Conservation (phyloP, 2,797 vertebrate species). For the Trichosurus vulpecula region DNA sequence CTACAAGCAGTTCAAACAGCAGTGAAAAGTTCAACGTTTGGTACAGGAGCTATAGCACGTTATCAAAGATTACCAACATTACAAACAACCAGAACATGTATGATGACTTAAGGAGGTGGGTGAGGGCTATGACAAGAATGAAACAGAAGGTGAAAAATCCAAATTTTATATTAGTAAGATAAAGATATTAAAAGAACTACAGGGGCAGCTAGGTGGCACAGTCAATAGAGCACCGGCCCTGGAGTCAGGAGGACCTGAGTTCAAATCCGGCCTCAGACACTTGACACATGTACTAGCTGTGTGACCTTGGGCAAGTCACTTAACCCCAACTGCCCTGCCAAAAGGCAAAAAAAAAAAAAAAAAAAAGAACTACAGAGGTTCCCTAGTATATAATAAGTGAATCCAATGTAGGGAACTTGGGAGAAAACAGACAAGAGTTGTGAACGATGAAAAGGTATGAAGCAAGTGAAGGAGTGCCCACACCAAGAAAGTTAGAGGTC, state of each 20-base stretch:
- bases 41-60: not conserved
- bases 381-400: not conserved
- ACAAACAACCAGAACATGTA: not conserved
- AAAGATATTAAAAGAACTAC: not conserved
- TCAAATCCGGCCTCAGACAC: too few relatives aligned
- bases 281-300: too few relatives aligned
- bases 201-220: too few relatives aligned
- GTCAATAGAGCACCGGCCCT: too few relatives aligned
- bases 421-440: not conserved
- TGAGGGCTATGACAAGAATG: not conserved
- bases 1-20: not conserved
- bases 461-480: not conserved
- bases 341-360: too few relatives aligned
- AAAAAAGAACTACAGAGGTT: not conserved
- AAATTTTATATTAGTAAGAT: not conserved
- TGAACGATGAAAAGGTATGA: not conserved
- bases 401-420: not conserved
- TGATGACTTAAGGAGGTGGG: not conserved
- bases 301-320: too few relatives aligned
- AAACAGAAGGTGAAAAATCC: not conserved
- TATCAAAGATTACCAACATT: not conserved
- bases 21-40: not conserved
- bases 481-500: not conserved
- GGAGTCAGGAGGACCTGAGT: too few relatives aligned
- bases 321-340: too few relatives aligned